Evolutionary conservation across 2,888 invertebrate genomes (phyloP).

Genomic region (Noctua janthina): DNA sequence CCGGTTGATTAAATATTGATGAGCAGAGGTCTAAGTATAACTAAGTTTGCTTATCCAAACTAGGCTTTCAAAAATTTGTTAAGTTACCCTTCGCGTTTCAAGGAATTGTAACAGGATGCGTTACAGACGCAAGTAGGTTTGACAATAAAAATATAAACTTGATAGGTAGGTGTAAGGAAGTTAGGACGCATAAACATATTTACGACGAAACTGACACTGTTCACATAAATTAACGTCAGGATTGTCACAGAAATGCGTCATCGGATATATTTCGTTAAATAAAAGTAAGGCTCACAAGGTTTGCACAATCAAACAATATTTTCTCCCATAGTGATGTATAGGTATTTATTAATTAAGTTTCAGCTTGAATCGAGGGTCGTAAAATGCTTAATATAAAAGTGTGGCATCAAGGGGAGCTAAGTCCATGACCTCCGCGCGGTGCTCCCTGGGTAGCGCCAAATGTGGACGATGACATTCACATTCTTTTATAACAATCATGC

Average conservation of each 20-base stretch:
- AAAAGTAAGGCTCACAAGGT: constrained; percentile 62
- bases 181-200: constrained; percentile 61
- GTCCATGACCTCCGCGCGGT: constrained; percentile 90
- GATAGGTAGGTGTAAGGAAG: constrained; percentile 66
- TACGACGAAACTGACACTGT: constrained; percentile 57
- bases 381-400: constrained; percentile 68
- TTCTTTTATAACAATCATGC: constrained; percentile 70
- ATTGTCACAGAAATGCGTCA: constrained; percentile 54
- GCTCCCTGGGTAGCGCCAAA: constrained; percentile 90
- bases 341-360: constrained; percentile 63
- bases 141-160: constrained; percentile 79
- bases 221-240: constrained; percentile 55
- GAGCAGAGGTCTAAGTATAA: too few species aligned
- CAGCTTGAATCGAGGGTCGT: constrained; percentile 67
- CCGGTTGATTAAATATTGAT: constrained; percentile 13
- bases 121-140: constrained; percentile 73
- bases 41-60: background rate
- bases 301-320: constrained; percentile 58
- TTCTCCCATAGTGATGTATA: constrained; percentile 58
- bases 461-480: constrained; percentile 86
- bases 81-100: constrained; percentile 52
- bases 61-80: constrained; percentile 28
- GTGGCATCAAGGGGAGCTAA: constrained; percentile 87
- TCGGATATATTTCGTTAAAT: constrained; percentile 55
- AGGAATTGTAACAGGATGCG: constrained; percentile 67